Conservation (phyloP, 2,888 invertebrate genomes). For the Lepidonotus clava region DNA sequence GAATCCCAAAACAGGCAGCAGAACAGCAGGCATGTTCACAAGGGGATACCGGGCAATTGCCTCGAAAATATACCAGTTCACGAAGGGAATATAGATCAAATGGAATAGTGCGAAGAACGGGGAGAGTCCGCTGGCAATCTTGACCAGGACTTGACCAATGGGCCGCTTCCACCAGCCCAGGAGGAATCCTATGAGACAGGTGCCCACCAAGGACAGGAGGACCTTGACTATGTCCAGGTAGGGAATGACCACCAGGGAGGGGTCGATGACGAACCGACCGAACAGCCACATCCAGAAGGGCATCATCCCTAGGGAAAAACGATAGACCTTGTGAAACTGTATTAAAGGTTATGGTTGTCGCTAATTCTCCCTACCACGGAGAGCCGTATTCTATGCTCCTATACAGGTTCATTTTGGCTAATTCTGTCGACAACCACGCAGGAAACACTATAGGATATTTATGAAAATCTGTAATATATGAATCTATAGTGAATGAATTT, state of each 20-base stretch:
- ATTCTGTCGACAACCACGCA: too few relatives aligned
- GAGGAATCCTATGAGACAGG: slow-evolving; percentile 71
- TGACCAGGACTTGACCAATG: slow-evolving; percentile 83
- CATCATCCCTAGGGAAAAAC: slow-evolving; percentile 92
- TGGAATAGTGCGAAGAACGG: slow-evolving; percentile 90
- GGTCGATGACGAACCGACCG: slow-evolving; percentile 85
- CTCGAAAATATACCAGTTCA: slow-evolving; percentile 91
- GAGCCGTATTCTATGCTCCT: too few relatives aligned
- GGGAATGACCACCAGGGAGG: slow-evolving; percentile 87
- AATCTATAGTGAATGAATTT: too few relatives aligned
- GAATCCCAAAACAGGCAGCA: slow-evolving; percentile 75
- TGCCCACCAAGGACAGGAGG: slow-evolving; percentile 84
- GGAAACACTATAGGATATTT: too few relatives aligned
- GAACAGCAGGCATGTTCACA: slow-evolving; percentile 69
- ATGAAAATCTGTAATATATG: too few relatives aligned
- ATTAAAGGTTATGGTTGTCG: too few relatives aligned
- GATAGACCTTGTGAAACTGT: too few relatives aligned
- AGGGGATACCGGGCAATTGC: slow-evolving; percentile 84
- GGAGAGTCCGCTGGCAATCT: slow-evolving; percentile 83
- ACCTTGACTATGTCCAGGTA: slow-evolving; percentile 87
- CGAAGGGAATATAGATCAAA: slow-evolving; percentile 90
- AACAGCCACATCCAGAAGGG: slow-evolving; percentile 93
- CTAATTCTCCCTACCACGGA: too few relatives aligned
- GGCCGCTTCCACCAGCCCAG: slow-evolving; percentile 82
- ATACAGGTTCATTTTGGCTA: too few relatives aligned